Evolutionary conservation across 2,888 invertebrate genomes (phyloP), one percentile per base, ranked within the genome.

Genomic region (Polyommatus iphigenia): DNA sequence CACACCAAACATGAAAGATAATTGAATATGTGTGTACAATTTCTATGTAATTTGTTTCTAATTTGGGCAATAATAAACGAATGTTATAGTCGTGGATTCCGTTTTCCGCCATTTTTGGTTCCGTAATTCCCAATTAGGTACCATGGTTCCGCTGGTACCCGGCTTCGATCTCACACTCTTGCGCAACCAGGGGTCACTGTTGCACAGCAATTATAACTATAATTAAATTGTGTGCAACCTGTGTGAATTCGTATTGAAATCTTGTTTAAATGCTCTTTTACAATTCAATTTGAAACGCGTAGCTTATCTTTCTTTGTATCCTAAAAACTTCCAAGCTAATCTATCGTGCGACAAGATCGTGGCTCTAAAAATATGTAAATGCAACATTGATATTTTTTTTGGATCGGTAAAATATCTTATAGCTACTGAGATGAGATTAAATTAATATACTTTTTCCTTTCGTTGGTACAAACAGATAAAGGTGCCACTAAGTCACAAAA

Each of bases 161-260:
- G 83, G 83, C 90, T 89, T 84, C 87, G 85, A 91, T 91, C 91
- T 89, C 91, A 91, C 90, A 88, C 85, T 83, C 87, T 91, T 91
- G 91, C 88, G 90, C 87, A 91, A 91, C 86, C 81, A 24, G 75
- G 78, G 79, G 79, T 80, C 79, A 80, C 79, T 78, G 71, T 81
- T 76, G 78, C 80, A 79, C 77, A 78, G 76, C 86, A 84, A 85
- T 86, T 85, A 83, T 82, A 76, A 71, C 62, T 41, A 59, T 76
- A 77, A 79, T 81, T 79, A 73, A 46, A 76, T 24, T 62, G 46
- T 73, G 46, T 29, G 29, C 20, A 54, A 75, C 18, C 73, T 41
- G 75, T 75, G 75, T 50, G 75, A 75, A 75, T 75, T 73, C 41
- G 46, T 73, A 73, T 73, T 73, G 73, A 73, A 73, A 73, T 73